A percentile compares a stretch with the other conserved stretches of the same genome.
Conservation (phyloP, 1,140 invertebrate genomes). For the Eurytemora carolleeae region DNA sequence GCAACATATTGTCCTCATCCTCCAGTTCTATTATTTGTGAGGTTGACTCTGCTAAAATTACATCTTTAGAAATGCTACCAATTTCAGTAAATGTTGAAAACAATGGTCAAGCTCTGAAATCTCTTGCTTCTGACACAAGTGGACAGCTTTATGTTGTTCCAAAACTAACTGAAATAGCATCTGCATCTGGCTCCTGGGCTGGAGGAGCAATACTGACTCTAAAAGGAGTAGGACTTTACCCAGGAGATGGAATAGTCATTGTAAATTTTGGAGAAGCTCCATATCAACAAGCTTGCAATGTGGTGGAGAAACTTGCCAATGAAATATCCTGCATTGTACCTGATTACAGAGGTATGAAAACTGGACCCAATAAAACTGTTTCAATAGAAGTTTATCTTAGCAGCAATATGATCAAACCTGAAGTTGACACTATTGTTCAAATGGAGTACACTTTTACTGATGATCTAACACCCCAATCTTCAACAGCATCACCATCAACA, state of each 20-base stretch:
- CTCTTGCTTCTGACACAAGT: background rate
- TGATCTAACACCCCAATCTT: background rate
- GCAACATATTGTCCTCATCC: conserved; percentile 4
- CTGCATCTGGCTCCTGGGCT: conserved; percentile 12
- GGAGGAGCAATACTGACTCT: conserved; percentile 17
- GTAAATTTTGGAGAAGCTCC: background rate
- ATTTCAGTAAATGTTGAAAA: conserved; percentile 3
- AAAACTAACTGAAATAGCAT: conserved; percentile 2
- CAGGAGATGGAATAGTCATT: background rate
- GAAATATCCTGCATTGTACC: background rate
- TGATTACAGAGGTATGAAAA: background rate
- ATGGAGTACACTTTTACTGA: background rate
- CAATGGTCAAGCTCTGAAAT: conserved; percentile 4
- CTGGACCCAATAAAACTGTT: background rate
- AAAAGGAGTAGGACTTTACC: background rate
- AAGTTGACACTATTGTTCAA: background rate
- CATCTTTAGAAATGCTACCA: background rate
- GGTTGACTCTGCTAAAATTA: background rate
- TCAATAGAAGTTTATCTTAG: background rate
- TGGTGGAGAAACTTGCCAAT: background rate
- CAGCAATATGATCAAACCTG: background rate
- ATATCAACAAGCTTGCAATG: background rate
- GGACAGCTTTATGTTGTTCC: conserved; percentile 3
- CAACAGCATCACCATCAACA: background rate
- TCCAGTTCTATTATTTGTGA: conserved; percentile 13